Evolutionary conservation across 2,888 invertebrate species (phyloP).

Genomic region (Tuta absoluta): DNA sequence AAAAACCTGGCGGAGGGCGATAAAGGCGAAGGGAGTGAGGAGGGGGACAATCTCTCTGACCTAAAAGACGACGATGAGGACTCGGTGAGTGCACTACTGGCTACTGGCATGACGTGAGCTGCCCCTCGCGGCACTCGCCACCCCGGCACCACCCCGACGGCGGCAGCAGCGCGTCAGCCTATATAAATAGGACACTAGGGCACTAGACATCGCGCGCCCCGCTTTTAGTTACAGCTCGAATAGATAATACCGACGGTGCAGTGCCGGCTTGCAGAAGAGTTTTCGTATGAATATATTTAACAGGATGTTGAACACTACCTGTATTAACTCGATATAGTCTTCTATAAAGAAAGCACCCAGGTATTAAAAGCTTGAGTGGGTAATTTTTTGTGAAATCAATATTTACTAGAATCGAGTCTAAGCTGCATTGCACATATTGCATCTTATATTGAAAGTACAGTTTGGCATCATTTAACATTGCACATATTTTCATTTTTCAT

Average conservation of each 20-base stretch:
- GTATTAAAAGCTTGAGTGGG: neutral
- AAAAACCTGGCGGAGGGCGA: conserved; percentile 59
- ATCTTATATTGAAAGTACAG: conserved; percentile 35
- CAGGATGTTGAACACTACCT: neutral
- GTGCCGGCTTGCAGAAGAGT: neutral
- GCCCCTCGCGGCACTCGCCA: conserved; percentile 31
- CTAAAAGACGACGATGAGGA: conserved; percentile 83
- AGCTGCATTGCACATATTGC: conserved; percentile 31
- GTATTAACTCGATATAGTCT: neutral
- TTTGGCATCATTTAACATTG: too few species aligned
- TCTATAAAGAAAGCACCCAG: too few species aligned
- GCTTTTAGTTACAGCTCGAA: conserved; percentile 34
- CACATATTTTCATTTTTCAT: too few species aligned
- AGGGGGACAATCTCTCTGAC: conserved; percentile 72
- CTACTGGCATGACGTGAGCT: conserved; percentile 20
- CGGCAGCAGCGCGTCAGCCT: conserved; percentile 41
- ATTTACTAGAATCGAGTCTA: neutral
- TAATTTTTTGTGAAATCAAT: neutral
- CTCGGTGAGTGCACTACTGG: conserved; percentile 83
- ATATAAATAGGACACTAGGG: conserved; percentile 70
- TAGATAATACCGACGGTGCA: conserved; percentile 12
- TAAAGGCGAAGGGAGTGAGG: conserved; percentile 57
- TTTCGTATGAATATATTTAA: neutral
- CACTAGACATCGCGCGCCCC: conserved; percentile 54
- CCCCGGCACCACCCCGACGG: conserved; percentile 35